phyloP scores from a whole-genome alignment of 1,140 invertebrate species.

The Trichonephila inaurata region DNA sequence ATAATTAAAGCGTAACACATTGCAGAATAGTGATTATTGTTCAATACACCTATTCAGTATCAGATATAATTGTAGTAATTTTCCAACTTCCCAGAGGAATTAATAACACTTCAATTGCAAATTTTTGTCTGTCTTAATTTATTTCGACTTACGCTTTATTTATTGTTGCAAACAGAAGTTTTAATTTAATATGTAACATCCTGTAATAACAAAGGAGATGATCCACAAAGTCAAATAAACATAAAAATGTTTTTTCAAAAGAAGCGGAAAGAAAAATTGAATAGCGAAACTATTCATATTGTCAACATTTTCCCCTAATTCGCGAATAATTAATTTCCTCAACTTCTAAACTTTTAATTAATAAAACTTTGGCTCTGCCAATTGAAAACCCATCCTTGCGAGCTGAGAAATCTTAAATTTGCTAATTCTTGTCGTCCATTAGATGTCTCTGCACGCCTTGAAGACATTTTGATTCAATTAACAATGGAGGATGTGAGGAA shows the following conservation, averaged over 20 bases:
- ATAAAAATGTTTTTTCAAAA: too few relatives aligned
- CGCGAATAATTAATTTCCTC: slow-evolving; percentile 7
- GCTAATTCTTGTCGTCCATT: slow-evolving; percentile 26
- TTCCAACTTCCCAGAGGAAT: too few relatives aligned
- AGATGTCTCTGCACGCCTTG: neutral
- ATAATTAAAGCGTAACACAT: too few relatives aligned
- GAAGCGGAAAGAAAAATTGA: neutral
- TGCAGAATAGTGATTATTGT: too few relatives aligned
- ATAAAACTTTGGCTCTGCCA: neutral
- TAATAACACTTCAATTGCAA: too few relatives aligned
- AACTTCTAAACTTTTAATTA: slow-evolving; percentile 31
- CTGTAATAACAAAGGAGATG: neutral
- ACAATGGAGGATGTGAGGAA: neutral
- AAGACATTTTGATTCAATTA: slow-evolving; percentile 42
- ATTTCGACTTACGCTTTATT: too few relatives aligned
- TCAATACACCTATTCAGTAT: too few relatives aligned
- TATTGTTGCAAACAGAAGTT: too few relatives aligned
- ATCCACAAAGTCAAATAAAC: neutral
- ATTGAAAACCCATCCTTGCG: neutral
- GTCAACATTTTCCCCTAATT: neutral
- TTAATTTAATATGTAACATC: too few relatives aligned
- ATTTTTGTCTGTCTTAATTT: too few relatives aligned
- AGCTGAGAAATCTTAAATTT: neutral
- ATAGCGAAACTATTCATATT: neutral
- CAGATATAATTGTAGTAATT: too few relatives aligned